Percentiles rank a stretch among this genome's conserved stretches.
phyloP scores from a whole-genome alignment of 2,113 vertebrate species.

The Alouatta palliata region DNA sequence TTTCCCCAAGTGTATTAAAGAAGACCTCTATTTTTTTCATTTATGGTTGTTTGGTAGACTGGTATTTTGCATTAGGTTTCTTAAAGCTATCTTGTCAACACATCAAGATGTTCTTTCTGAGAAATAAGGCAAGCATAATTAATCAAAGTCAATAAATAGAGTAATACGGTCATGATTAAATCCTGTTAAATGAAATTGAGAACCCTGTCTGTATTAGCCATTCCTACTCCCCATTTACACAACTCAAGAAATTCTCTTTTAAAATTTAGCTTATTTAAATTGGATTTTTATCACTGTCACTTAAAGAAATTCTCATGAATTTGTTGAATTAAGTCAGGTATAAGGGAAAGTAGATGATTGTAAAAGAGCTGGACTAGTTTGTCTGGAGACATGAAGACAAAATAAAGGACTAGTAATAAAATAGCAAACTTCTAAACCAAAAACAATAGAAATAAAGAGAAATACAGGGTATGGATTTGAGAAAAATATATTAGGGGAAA shows the following conservation, averaged over 20 bases:
- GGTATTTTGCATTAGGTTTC: not conserved
- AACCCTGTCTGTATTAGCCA: not conserved
- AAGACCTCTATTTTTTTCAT: not conserved
- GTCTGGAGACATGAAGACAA: not conserved
- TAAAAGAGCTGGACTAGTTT: not conserved
- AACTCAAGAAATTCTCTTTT: not conserved
- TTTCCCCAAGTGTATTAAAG: not conserved
- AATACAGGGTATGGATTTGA: not conserved
- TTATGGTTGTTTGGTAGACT: not conserved
- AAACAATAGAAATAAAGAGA: not conserved
- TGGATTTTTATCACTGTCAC: not conserved
- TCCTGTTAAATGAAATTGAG: not conserved
- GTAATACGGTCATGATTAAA: not conserved
- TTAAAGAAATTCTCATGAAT: not conserved
- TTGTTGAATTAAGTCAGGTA: not conserved
- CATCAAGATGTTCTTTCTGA: not conserved
- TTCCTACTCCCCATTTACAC: not conserved
- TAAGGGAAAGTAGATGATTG: not conserved
- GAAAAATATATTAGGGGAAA: not conserved
- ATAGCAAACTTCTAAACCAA: not conserved
- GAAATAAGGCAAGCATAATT: not conserved
- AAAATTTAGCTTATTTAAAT: not conserved
- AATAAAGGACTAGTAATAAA: not conserved
- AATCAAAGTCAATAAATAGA: not conserved
- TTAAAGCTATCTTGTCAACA: not conserved